Percentiles rank a stretch among this genome's conserved stretches.
Evolutionary conservation across 2,113 vertebrate genomes (phyloP).

Genomic region (Siphamia tubifer): DNA sequence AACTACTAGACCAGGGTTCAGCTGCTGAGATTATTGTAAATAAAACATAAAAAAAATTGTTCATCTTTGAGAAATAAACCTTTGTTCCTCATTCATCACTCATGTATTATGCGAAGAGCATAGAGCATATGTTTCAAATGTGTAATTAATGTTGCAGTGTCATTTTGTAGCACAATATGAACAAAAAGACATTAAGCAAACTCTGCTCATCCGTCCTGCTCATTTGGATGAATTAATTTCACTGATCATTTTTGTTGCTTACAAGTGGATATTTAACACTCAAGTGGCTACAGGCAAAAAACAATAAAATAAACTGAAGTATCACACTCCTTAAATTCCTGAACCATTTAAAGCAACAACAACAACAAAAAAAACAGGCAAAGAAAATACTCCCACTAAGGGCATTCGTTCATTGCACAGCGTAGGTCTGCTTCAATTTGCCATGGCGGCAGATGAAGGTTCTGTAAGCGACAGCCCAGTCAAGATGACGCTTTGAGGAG

Average conservation of each 20-base stretch:
- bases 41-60: neutral
- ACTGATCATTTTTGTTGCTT: neutral
- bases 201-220: neutral
- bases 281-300: neutral
- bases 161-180: neutral
- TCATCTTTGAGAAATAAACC: neutral
- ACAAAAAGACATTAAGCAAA: neutral
- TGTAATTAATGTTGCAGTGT: neutral
- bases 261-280: neutral
- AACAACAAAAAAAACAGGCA: too few relatives aligned
- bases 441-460: slow-evolving; percentile 32
- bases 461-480: slow-evolving; percentile 37
- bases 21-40: neutral
- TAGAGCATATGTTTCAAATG: neutral
- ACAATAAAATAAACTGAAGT: slow-evolving; percentile 9
- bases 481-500: slow-evolving; percentile 41
- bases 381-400: too few relatives aligned
- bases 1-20: neutral
- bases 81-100: neutral
- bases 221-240: neutral
- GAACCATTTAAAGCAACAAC: too few relatives aligned
- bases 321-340: too few relatives aligned
- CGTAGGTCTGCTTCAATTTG: slow-evolving; percentile 38
- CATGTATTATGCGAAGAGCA: neutral
- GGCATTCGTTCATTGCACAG: neutral